These are phyloP conservation scores for Brachyopa scutellaris DNA, from an alignment of 2,888 invertebrate genomes.

Conservation along the genomic window DNA sequence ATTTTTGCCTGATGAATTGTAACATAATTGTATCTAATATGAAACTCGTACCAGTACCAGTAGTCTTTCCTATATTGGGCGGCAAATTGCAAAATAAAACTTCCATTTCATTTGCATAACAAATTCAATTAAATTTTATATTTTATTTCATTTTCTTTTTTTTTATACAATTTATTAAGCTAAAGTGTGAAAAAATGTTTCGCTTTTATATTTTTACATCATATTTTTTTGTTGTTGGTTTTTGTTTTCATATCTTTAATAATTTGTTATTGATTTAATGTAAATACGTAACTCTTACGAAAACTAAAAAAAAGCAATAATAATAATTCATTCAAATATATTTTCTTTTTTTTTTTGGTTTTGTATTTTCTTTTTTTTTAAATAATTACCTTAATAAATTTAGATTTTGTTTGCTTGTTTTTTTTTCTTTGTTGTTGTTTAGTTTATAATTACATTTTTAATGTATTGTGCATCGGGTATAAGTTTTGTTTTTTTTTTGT, in stretches of 20 bases:
- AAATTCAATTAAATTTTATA: slow-evolving; percentile 82
- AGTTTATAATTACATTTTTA: slow-evolving; percentile 75
- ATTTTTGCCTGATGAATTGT: no score
- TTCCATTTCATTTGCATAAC: slow-evolving; percentile 81
- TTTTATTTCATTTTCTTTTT: slow-evolving; percentile 77
- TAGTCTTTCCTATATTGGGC: no score
- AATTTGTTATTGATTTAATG: slow-evolving; percentile 74
- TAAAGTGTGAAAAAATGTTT: slow-evolving; percentile 82
- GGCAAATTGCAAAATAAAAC: slow-evolving; percentile 50
- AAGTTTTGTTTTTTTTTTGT: slow-evolving; percentile 74
- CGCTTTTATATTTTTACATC: slow-evolving; percentile 79
- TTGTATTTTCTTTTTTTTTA: slow-evolving; percentile 46
- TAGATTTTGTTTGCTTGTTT: slow-evolving; percentile 66
- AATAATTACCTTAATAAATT: slow-evolving; percentile 68
- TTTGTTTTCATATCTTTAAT: slow-evolving; percentile 74
- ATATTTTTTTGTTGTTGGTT: slow-evolving; percentile 75
- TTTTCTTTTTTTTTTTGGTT: slow-evolving; percentile 34
- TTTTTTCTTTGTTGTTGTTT: slow-evolving; percentile 73
- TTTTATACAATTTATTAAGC: slow-evolving; percentile 82
- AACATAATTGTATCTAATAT: no score
- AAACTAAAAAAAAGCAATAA: slow-evolving; percentile 79
- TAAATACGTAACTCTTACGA: slow-evolving; percentile 79
- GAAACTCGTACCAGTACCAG: no score
- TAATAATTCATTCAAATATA: slow-evolving; percentile 78
- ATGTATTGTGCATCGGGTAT: slow-evolving; percentile 73